Percentiles rank a stretch among this genome's conserved stretches.
phyloP scores from a whole-genome alignment of 2,797 vertebrate genomes.

The Intellagama lesueurii region DNA sequence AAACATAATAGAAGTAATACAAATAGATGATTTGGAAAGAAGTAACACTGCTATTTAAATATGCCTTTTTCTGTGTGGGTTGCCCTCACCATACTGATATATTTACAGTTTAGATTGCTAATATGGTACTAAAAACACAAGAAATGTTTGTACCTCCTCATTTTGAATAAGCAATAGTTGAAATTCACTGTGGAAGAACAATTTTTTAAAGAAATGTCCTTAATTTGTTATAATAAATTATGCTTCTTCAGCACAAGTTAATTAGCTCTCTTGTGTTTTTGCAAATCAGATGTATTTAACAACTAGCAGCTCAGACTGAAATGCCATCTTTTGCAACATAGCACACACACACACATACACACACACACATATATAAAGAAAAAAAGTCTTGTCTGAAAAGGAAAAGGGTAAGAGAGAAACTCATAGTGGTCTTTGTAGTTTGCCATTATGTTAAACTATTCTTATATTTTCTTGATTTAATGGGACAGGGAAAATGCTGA shows the following conservation, averaged over 20 bases:
- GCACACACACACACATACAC: conserved; percentile 25
- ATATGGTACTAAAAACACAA: conserved; percentile 67
- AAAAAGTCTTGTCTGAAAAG: conserved; percentile 41
- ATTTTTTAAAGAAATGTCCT: conserved; percentile 67
- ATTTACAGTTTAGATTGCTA: conserved; percentile 52
- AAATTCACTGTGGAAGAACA: conserved; percentile 66
- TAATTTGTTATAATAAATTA: conserved; percentile 70
- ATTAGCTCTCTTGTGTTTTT: conserved; percentile 67
- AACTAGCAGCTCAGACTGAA: conserved; percentile 56
- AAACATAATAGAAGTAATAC: conserved; percentile 32
- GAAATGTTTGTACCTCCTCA: conserved; percentile 61
- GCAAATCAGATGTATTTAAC: conserved; percentile 72
- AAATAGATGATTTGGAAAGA: conserved; percentile 11
- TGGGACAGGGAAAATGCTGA: conserved; percentile 20
- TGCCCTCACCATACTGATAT: conserved; percentile 54
- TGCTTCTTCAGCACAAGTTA: conserved; percentile 71
- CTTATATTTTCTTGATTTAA: conserved; percentile 27
- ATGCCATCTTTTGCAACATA: conserved; percentile 65
- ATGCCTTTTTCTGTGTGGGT: conserved; percentile 21
- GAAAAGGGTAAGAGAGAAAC: conserved; percentile 46
- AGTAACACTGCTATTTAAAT: conserved; percentile 18
- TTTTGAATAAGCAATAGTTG: conserved; percentile 64
- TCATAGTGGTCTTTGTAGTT: conserved; percentile 30
- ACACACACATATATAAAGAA: neutral
- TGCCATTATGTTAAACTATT: conserved; percentile 29